phyloP scores from a whole-genome alignment of 1,140 invertebrate genomes.

The Amyelois transitella region DNA sequence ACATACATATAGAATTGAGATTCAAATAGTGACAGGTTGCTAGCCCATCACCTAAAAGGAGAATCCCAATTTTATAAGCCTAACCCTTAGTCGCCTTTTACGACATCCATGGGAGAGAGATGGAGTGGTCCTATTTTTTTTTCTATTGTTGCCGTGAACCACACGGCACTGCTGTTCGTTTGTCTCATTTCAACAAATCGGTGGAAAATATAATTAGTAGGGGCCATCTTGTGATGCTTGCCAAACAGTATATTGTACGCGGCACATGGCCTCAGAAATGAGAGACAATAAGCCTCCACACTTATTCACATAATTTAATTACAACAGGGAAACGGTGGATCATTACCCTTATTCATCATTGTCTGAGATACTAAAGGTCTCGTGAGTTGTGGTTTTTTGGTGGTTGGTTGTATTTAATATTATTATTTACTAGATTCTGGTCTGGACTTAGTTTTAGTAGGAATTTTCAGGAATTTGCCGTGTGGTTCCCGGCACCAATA shows the following conservation, averaged over 20 bases:
- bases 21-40: no score
- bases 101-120: no score
- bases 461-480: no score
- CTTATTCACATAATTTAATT: constrained; percentile 7
- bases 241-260: constrained; percentile 2
- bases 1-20: no score
- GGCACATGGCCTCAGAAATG: not conserved
- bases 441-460: no score
- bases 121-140: no score
- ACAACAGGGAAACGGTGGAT: not conserved
- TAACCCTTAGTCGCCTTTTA: no score
- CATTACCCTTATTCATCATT: not conserved
- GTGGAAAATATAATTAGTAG: not conserved
- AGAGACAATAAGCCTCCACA: not conserved
- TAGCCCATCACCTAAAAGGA: no score
- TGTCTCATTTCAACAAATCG: not conserved
- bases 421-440: no score
- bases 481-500: no score
- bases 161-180: not conserved
- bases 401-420: not conserved
- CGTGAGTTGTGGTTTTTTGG: not conserved
- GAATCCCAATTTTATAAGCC: no score
- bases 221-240: not conserved
- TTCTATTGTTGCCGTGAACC: not conserved
- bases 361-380: not conserved